Conservation (phyloP, 1,140 invertebrate genomes). For the Drosophila arizonae region DNA sequence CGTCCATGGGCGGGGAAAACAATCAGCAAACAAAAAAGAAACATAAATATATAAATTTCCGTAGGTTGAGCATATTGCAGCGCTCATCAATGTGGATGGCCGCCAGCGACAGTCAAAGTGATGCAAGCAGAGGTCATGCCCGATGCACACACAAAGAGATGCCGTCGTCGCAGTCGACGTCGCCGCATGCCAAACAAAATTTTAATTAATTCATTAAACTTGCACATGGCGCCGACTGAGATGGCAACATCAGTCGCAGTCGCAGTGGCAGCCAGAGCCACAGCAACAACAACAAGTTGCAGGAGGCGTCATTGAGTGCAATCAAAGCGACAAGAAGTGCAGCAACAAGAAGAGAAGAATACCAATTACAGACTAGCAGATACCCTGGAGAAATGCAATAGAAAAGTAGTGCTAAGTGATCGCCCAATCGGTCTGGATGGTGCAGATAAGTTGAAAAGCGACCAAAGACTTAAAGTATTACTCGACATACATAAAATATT, state of each 20-base stretch:
- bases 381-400: not conserved
- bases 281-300: conserved; percentile 24
- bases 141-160: conserved; percentile 31
- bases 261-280: too few species aligned
- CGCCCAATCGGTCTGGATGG: too few species aligned
- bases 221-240: conserved; percentile 60
- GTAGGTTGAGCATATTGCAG: conserved; percentile 45
- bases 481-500: too few species aligned
- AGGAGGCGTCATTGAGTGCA: conserved; percentile 14
- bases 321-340: conserved; percentile 38
- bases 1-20: conserved; percentile 25
- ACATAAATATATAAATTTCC: conserved; percentile 48
- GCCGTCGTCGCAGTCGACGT: conserved; percentile 8
- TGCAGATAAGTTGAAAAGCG: too few species aligned
- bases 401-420: too few species aligned
- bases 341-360: conserved; percentile 25
- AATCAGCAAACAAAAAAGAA: conserved; percentile 24
- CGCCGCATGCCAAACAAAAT: conserved; percentile 37
- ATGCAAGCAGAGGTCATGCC: conserved; percentile 56
- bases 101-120: conserved; percentile 36
- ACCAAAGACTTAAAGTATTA: too few species aligned
- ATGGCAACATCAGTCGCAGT: conserved; percentile 12
- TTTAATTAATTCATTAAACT: conserved; percentile 78
- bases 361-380: conserved; percentile 8
- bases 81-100: conserved; percentile 39